Percentiles rank a stretch among this genome's conserved stretches.
These are phyloP conservation scores for Gonioctena quinquepunctata DNA, from an alignment of 1,140 invertebrate genomes.

Conservation along the genomic window DNA sequence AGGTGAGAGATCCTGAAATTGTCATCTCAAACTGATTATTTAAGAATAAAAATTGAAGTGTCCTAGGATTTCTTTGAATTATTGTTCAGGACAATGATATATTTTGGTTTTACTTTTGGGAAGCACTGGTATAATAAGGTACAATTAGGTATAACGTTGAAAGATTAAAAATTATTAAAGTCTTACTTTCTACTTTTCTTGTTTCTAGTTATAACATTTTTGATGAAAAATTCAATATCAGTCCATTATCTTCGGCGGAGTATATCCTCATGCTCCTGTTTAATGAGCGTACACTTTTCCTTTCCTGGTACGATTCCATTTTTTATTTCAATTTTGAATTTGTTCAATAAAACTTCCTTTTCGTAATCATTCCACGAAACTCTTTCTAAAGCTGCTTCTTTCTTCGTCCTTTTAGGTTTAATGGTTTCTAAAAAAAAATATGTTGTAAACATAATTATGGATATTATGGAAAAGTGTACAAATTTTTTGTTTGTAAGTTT, in stretches of 20 bases:
- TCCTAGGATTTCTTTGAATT: too few relatives aligned
- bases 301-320: slow-evolving; percentile 2
- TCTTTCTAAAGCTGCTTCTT: background rate
- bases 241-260: slow-evolving; percentile 1
- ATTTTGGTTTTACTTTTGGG: too few relatives aligned
- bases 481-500: background rate
- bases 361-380: background rate
- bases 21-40: too few relatives aligned
- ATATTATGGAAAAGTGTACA: background rate
- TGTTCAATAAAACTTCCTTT: slow-evolving; percentile 2
- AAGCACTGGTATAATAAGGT: too few relatives aligned
- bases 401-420: background rate
- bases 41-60: too few relatives aligned
- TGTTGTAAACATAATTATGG: too few relatives aligned
- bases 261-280: slow-evolving; percentile 3
- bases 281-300: background rate
- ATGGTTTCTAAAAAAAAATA: background rate
- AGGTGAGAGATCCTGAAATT: too few relatives aligned
- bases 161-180: too few relatives aligned
- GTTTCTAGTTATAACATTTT: slow-evolving; percentile 4
- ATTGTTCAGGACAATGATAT: too few relatives aligned
- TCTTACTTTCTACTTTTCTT: background rate
- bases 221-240: background rate
- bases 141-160: background rate
- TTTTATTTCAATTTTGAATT: background rate